Percentiles rank a stretch among this genome's conserved stretches.
Evolutionary conservation across 53 echinoderm and acorn worm genomes (phyloP).

Genomic region (Crossaster papposus): DNA sequence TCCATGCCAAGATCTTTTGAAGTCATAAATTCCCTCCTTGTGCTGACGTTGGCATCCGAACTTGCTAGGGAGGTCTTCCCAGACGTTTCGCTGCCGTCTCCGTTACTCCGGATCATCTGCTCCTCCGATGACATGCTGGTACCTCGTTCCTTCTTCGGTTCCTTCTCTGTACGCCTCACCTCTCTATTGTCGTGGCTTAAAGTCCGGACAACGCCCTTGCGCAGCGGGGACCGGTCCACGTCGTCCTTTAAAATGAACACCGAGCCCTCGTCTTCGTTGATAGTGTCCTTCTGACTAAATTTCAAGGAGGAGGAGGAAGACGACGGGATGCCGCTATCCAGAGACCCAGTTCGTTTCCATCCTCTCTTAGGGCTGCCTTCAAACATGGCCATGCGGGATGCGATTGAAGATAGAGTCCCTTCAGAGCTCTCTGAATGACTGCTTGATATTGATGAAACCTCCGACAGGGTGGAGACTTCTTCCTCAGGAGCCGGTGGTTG

Average conservation of each 20-base stretch:
- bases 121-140: slow-evolving; percentile 14
- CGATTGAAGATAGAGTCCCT: slow-evolving; percentile 39
- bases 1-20: slow-evolving; percentile 94
- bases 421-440: slow-evolving; percentile 37
- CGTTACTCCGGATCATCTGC: slow-evolving; percentile 58
- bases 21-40: slow-evolving; percentile 64
- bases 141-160: slow-evolving; percentile 22
- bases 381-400: slow-evolving; percentile 68
- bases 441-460: slow-evolving; percentile 38
- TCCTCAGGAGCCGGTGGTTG: slow-evolving; percentile 32
- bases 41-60: slow-evolving; percentile 1
- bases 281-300: slow-evolving; percentile 49
- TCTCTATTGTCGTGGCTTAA: slow-evolving; percentile 67
- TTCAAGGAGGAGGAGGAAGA: slow-evolving; percentile 53
- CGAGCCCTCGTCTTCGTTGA: slow-evolving; percentile 41
- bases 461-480: slow-evolving; percentile 39
- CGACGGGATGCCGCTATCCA: slow-evolving; percentile 60
- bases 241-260: slow-evolving; percentile 17
- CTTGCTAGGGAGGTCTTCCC: background rate
- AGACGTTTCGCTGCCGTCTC: slow-evolving; percentile 53
- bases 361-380: slow-evolving; percentile 30
- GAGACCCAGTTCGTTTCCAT: slow-evolving; percentile 29
- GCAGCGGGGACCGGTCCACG: slow-evolving; percentile 24
- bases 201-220: slow-evolving; percentile 55
- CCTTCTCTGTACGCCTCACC: slow-evolving; percentile 67